Conservation (phyloP, 2,888 invertebrate species). For the Notodonta ziczac region DNA sequence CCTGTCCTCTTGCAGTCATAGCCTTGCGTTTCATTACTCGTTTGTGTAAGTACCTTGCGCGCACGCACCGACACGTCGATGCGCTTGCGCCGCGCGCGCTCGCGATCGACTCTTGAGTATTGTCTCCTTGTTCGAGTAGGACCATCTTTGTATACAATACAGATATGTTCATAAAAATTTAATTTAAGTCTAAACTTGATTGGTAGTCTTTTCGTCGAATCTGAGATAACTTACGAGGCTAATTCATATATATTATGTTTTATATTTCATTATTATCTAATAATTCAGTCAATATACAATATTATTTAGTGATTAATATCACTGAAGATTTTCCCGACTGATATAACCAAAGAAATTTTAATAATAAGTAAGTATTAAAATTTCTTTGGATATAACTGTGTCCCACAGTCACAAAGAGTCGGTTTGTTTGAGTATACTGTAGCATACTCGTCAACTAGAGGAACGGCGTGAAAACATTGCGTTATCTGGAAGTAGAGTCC, state of each 20-base stretch:
- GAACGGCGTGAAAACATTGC: slow-evolving; percentile 70
- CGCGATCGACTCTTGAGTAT: slow-evolving; percentile 65
- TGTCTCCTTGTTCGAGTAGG: slow-evolving; percentile 75
- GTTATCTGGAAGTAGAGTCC: slow-evolving; percentile 24
- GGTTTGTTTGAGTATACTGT: slow-evolving; percentile 43
- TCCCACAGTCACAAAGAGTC: slow-evolving; percentile 52
- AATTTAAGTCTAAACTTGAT: slow-evolving; percentile 78
- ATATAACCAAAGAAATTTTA: slow-evolving; percentile 10
- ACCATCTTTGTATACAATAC: slow-evolving; percentile 74
- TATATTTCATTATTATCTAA: slow-evolving; percentile 72
- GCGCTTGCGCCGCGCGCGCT: slow-evolving; percentile 21
- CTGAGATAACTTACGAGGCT: slow-evolving; percentile 80
- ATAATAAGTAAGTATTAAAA: too few species aligned
- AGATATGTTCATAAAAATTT: slow-evolving; percentile 83
- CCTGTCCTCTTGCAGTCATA: slow-evolving; percentile 16
- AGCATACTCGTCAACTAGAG: slow-evolving; percentile 42
- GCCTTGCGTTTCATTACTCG: slow-evolving; percentile 7
- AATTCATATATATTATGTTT: slow-evolving; percentile 70
- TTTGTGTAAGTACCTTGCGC: neutral
- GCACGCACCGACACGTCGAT: neutral
- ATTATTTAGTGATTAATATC: slow-evolving; percentile 72
- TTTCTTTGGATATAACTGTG: slow-evolving; percentile 14
- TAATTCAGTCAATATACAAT: slow-evolving; percentile 80
- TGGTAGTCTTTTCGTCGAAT: slow-evolving; percentile 83
- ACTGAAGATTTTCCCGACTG: slow-evolving; percentile 68